A percentile compares a stretch with the other conserved stretches of the same genome.
These are phyloP conservation scores for Daphoenositta chrysoptera DNA, from an alignment of 2,113 vertebrate genomes.

Conservation along the genomic window DNA sequence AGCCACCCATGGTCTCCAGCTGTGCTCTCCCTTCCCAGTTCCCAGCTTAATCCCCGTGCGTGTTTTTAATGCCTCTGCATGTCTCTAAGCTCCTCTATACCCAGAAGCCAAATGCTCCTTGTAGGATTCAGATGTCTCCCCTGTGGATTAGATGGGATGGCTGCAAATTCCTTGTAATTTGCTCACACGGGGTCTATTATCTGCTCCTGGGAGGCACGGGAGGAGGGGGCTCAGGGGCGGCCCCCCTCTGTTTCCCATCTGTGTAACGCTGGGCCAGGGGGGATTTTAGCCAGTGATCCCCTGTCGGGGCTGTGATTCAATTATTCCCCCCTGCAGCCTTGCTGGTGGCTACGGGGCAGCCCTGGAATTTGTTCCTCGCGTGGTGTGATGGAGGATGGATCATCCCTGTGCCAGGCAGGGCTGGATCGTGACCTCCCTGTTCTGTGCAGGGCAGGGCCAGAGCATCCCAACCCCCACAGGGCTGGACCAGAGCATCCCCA, in stretches of 20 bases:
- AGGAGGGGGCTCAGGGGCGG: background rate
- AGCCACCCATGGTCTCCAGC: constrained; percentile 3
- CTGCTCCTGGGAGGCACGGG: background rate
- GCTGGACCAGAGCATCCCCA: background rate
- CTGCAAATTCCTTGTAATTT: constrained; percentile 47
- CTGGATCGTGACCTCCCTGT: rapidly evolving
- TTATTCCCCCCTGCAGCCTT: background rate
- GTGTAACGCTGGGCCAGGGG: background rate
- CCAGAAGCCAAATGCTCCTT: constrained; percentile 13
- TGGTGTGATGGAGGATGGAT: background rate
- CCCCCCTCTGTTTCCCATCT: background rate
- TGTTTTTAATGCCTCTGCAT: constrained; percentile 43
- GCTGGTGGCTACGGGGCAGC: background rate
- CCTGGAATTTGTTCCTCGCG: rapidly evolving
- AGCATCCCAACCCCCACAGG: background rate
- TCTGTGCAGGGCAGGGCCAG: background rate
- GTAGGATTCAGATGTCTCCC: constrained; percentile 7
- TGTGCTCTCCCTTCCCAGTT: constrained; percentile 17
- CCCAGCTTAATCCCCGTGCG: constrained; percentile 28
- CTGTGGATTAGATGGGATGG: constrained; percentile 11
- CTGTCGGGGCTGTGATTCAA: background rate
- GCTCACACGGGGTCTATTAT: background rate
- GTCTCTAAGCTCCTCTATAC: constrained; percentile 12
- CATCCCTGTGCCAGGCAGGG: background rate
- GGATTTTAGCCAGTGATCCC: background rate